Percentiles rank a stretch among this genome's conserved stretches.
phyloP scores from a whole-genome alignment of 2,113 vertebrate genomes.

The Globicephala melas region DNA sequence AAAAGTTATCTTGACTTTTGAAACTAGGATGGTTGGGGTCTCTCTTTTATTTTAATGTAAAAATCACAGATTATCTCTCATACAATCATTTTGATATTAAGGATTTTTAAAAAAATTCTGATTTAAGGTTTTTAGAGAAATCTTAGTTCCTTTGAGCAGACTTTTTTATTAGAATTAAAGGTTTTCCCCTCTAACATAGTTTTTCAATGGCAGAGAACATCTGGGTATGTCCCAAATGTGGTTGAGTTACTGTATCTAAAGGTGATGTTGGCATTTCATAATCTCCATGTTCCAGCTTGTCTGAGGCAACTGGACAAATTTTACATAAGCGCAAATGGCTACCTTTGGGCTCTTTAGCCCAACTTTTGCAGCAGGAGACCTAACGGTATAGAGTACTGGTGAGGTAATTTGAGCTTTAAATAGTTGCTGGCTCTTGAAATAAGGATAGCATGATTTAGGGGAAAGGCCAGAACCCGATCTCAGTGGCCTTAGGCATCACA shows the following conservation, averaged over 20 bases:
- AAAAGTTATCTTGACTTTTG: neutral
- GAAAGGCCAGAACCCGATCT: conserved; percentile 30
- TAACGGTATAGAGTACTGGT: neutral
- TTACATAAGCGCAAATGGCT: neutral
- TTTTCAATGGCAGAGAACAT: conserved; percentile 22
- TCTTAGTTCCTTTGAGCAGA: neutral
- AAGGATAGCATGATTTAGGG: conserved; percentile 51
- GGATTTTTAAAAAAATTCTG: neutral
- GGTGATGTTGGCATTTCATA: conserved; percentile 27
- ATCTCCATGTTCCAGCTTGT: conserved; percentile 2
- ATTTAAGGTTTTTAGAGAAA: neutral
- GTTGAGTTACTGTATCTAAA: conserved; percentile 58
- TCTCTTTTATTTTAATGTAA: conserved; percentile 12
- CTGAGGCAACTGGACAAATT: neutral
- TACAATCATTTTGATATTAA: neutral
- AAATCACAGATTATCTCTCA: neutral
- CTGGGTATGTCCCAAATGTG: conserved; percentile 51
- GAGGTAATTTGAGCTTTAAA: conserved; percentile 59
- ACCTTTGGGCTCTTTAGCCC: neutral
- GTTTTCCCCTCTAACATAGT: conserved; percentile 39
- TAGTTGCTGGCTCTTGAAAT: conserved; percentile 63
- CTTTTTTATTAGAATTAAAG: neutral
- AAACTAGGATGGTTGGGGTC: neutral
- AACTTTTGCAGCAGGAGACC: neutral
- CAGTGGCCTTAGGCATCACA: neutral